Evolutionary conservation across 2,888 invertebrate genomes (phyloP).

Genomic region (Dexiosoma caninum): DNA sequence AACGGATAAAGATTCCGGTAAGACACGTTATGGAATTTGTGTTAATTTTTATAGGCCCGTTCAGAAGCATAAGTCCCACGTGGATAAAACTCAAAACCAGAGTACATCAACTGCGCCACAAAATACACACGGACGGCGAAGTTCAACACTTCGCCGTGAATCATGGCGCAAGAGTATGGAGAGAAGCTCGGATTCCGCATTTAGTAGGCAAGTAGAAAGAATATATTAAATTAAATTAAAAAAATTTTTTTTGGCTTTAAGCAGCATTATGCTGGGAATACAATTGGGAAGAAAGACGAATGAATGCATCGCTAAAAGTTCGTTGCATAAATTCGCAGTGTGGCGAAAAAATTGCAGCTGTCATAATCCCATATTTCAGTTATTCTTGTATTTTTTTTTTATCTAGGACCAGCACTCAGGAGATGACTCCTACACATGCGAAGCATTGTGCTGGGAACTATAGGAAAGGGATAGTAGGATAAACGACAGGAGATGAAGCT

Average conservation of each 20-base stretch:
- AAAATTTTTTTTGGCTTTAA: too few relatives aligned
- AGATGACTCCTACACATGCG: too few relatives aligned
- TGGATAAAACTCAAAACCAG: conserved; percentile 62
- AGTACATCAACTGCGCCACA: conserved; percentile 60
- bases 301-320: conserved; percentile 21
- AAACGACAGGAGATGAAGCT: too few relatives aligned
- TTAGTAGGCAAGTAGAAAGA: conserved; percentile 86
- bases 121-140: conserved; percentile 74
- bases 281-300: too few relatives aligned
- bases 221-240: not conserved
- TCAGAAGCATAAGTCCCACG: conserved; percentile 80
- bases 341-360: too few relatives aligned
- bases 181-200: conserved; percentile 93
- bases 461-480: too few relatives aligned
- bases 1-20: conserved; percentile 98
- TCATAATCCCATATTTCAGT: too few relatives aligned
- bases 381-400: too few relatives aligned
- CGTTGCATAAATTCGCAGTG: too few relatives aligned
- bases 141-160: conserved; percentile 85
- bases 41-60: conserved; percentile 98
- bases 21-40: conserved; percentile 96
- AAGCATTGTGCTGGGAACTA: too few relatives aligned
- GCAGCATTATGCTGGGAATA: too few relatives aligned
- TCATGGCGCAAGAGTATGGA: conserved; percentile 96
- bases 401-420: too few relatives aligned